Percentiles rank a stretch among this genome's conserved stretches.
Evolutionary conservation across 2,888 invertebrate species (phyloP).

Genomic region (Perdita meconis): DNA sequence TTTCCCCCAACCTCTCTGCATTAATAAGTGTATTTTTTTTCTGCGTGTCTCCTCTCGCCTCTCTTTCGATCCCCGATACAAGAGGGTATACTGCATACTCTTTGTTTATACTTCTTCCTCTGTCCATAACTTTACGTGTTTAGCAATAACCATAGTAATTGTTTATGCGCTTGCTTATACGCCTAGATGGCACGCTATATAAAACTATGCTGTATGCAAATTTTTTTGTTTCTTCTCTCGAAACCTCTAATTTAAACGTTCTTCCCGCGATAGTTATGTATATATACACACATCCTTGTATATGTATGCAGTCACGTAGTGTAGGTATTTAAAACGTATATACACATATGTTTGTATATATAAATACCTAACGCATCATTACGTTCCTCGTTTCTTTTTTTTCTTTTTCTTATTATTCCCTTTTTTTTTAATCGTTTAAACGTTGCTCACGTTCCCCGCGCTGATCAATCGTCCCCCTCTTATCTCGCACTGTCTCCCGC

Average conservation of each 20-base stretch:
- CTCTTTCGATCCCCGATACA: constrained; percentile 29
- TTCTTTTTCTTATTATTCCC: background rate
- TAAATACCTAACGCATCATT: constrained; percentile 6
- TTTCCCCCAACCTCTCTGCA: constrained; percentile 4
- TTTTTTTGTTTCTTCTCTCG: constrained; percentile 64
- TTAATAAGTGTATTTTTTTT: constrained; percentile 29
- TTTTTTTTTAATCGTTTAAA: constrained; percentile 15
- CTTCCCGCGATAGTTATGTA: constrained; percentile 36
- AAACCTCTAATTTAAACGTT: constrained; percentile 53
- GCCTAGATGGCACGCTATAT: constrained; percentile 80
- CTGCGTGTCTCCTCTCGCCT: constrained; percentile 1
- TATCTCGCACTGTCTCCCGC: constrained; percentile 13
- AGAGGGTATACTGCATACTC: constrained; percentile 62
- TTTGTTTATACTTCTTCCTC: constrained; percentile 56
- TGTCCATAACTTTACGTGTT: constrained; percentile 68
- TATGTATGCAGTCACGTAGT: background rate
- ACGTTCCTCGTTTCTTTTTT: background rate
- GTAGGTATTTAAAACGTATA: background rate
- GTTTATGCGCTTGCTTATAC: constrained; percentile 77
- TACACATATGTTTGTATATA: constrained; percentile 11
- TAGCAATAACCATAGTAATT: constrained; percentile 75
- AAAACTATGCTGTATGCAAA: constrained; percentile 81
- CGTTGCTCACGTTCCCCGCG: constrained; percentile 51
- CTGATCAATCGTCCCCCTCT: constrained; percentile 23
- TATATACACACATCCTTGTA: constrained; percentile 24